phyloP scores from a whole-genome alignment of 2,113 vertebrate genomes.

The Pelvicachromis taeniatus region DNA sequence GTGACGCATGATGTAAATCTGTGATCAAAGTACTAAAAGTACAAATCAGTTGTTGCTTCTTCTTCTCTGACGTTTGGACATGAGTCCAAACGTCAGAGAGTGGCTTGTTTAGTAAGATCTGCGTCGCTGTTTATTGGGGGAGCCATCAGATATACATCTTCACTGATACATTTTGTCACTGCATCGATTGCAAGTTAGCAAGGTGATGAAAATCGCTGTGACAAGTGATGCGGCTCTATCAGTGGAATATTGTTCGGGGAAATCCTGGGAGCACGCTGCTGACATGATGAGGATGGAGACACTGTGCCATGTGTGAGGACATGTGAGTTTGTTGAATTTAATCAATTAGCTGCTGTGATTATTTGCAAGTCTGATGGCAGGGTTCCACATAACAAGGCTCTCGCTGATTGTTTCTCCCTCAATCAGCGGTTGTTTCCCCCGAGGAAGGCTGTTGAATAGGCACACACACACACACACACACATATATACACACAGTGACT shows the following conservation, averaged over 20 bases:
- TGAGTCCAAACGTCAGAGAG: rapidly evolving
- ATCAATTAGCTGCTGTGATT: conserved; percentile 38
- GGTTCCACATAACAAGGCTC: conserved; percentile 9
- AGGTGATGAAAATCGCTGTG: neutral
- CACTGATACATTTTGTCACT: neutral
- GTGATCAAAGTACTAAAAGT: neutral
- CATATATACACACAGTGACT: neutral
- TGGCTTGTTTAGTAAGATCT: neutral
- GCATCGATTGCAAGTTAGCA: neutral
- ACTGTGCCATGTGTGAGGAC: neutral
- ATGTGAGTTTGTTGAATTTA: conserved; percentile 10
- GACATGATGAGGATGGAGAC: neutral
- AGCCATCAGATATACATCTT: neutral
- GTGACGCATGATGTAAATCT: neutral
- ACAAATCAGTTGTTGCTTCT: neutral
- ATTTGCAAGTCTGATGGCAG: conserved; percentile 27
- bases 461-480: neutral
- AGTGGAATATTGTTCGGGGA: neutral
- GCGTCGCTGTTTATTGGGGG: neutral
- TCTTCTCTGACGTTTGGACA: too few relatives aligned
- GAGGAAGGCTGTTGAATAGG: neutral
- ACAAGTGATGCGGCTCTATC: neutral
- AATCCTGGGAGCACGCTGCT: neutral
- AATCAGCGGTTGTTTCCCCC: conserved; percentile 17
- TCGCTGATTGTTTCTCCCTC: conserved; percentile 35